Evolutionary conservation across 2,888 invertebrate species (phyloP).

Genomic region (Lasioglossum leucozonium): DNA sequence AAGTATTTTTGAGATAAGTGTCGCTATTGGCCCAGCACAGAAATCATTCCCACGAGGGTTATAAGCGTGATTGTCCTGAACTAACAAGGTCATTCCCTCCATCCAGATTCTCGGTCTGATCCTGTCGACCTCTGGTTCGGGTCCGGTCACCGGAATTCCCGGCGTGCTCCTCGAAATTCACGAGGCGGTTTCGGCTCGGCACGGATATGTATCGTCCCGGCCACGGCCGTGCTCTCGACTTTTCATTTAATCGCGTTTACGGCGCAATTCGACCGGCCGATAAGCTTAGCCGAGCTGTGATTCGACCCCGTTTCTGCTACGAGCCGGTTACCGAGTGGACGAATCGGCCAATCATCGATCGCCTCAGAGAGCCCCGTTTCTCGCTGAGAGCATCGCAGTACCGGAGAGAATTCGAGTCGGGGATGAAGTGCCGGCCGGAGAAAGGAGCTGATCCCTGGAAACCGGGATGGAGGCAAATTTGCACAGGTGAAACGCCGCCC

Average conservation of each 20-base stretch:
- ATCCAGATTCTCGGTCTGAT: not conserved
- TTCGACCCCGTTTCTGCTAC: constrained; percentile 33
- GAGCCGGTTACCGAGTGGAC: constrained; percentile 33
- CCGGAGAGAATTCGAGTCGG: constrained; percentile 32
- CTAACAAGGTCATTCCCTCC: not conserved
- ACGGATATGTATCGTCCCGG: constrained; percentile 14
- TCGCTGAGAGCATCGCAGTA: constrained; percentile 60
- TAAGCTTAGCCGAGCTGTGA: constrained; percentile 12
- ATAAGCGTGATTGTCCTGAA: not conserved
- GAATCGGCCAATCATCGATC: constrained; percentile 69
- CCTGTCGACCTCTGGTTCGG: not conserved
- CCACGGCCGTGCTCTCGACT: constrained; percentile 37
- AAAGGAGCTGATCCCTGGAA: constrained; percentile 60
- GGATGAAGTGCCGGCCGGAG: constrained; percentile 28
- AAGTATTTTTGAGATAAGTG: no score
- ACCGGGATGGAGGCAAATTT: constrained; percentile 75
- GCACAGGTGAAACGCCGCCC: constrained; percentile 44
- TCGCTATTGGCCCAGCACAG: no score
- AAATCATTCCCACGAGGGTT: not conserved
- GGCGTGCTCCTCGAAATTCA: constrained; percentile 17
- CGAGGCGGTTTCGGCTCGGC: not conserved
- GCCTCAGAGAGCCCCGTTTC: constrained; percentile 48
- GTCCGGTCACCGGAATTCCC: not conserved
- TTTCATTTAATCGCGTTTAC: constrained; percentile 54
- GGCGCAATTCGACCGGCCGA: constrained; percentile 36